A percentile compares a stretch with the other conserved stretches of the same genome.
Evolutionary conservation across 2,113 vertebrate genomes (phyloP).

Genomic region (Canis aureus): DNA sequence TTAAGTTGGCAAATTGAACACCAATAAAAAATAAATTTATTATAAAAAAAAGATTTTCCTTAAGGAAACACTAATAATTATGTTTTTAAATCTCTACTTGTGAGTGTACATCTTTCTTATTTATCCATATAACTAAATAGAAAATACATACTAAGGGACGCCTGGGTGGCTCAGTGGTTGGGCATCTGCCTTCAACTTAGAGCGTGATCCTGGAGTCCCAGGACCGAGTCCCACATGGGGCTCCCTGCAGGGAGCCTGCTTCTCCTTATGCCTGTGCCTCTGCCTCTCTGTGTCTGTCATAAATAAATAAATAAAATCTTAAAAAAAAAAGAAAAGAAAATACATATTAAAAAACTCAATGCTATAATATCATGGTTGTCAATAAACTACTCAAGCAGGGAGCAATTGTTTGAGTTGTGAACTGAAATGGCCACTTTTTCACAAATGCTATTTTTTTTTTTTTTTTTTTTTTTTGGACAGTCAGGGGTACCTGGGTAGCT

Average conservation of each 20-base stretch:
- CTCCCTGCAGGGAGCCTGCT: no score
- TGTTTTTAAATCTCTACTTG: not conserved
- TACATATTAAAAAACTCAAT: not conserved
- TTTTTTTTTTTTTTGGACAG: no score
- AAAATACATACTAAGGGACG: not conserved
- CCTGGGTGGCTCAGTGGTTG: no score
- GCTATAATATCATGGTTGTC: not conserved
- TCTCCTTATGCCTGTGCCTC: no score
- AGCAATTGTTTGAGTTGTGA: not conserved
- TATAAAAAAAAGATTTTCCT: not conserved
- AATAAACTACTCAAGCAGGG: not conserved
- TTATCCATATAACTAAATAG: not conserved
- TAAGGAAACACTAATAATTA: not conserved
- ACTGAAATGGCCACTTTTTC: not conserved
- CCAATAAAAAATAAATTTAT: no score
- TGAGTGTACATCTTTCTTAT: not conserved
- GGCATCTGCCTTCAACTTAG: no score
- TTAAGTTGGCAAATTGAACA: no score
- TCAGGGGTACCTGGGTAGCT: not conserved
- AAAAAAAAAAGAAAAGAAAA: not conserved
- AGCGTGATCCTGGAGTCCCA: no score
- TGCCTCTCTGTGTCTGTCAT: no score
- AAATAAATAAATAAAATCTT: no score
- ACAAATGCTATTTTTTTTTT: not conserved
- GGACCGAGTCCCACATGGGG: no score